Conservation (phyloP, 2,888 invertebrate genomes). For the Epinotia demarniana region DNA sequence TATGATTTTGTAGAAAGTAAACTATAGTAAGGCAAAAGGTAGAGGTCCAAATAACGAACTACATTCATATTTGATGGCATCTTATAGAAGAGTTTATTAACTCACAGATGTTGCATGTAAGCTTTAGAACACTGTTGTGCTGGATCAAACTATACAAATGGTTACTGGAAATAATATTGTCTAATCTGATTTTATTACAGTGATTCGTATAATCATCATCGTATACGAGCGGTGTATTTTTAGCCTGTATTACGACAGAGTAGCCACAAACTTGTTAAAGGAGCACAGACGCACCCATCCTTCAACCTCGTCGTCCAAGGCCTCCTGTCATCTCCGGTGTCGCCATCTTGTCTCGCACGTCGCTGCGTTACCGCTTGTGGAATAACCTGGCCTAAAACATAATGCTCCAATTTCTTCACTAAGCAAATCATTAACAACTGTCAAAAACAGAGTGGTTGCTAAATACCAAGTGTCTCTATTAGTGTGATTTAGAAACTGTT, state of each 20-base stretch:
- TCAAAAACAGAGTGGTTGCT: conserved; percentile 34
- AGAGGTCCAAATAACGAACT: conserved; percentile 8
- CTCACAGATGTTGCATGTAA: neutral
- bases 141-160: neutral
- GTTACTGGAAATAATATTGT: no score
- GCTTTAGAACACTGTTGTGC: neutral
- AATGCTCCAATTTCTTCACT: conserved; percentile 30
- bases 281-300: conserved; percentile 49
- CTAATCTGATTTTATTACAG: no score
- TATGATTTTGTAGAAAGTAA: conserved; percentile 13
- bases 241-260: conserved; percentile 9
- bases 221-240: neutral
- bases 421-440: conserved; percentile 35
- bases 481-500: conserved; percentile 17
- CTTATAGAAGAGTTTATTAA: neutral
- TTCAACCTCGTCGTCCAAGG: conserved; percentile 37
- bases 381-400: conserved; percentile 27
- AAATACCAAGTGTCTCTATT: conserved; percentile 23
- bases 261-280: conserved; percentile 53
- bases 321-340: conserved; percentile 43
- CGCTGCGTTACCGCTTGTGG: conserved; percentile 11
- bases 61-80: neutral
- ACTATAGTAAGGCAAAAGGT: conserved; percentile 12
- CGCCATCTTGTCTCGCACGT: conserved; percentile 45
- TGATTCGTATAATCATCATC: no score